These are phyloP conservation scores for Plutomurus gul DNA, from an alignment of 1,140 invertebrate genomes.

Conservation along the genomic window DNA sequence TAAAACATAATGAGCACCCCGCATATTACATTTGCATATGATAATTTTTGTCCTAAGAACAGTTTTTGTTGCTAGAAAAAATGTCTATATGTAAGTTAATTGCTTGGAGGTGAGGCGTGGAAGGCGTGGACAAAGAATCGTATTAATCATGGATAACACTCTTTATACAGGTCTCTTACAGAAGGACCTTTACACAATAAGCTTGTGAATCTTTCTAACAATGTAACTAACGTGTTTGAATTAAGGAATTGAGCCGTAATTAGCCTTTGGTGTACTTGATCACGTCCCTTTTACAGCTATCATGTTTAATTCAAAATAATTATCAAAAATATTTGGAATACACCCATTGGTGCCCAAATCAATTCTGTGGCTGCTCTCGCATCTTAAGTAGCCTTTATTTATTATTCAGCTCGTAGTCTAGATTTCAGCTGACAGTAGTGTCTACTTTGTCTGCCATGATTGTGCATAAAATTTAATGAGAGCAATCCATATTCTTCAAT, in stretches of 20 bases:
- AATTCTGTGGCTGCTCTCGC: neutral
- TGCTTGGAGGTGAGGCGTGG: neutral
- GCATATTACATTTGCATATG: no score
- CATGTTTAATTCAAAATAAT: constrained; percentile 19
- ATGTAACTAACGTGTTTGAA: no score
- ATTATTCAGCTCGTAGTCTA: constrained; percentile 13
- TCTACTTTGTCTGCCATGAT: neutral
- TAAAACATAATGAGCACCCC: no score
- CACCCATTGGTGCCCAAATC: constrained; percentile 19
- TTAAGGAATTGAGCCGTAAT: neutral
- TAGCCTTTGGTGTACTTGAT: neutral
- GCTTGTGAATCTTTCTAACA: no score
- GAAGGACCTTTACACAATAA: neutral
- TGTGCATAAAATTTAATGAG: constrained; percentile 15
- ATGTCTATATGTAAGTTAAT: neutral
- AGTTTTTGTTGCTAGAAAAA: neutral
- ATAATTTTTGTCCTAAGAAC: neutral
- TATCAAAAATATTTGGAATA: constrained; percentile 1
- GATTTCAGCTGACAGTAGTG: neutral
- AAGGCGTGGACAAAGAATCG: neutral
- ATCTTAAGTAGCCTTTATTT: neutral
- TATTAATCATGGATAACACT: neutral
- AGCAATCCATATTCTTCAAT: neutral
- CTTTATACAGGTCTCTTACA: neutral
- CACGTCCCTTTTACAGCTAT: constrained; percentile 3